Percentiles rank a stretch among this genome's conserved stretches.
Conservation (phyloP, 2,888 invertebrate species). For the Callimorpha dominula region DNA sequence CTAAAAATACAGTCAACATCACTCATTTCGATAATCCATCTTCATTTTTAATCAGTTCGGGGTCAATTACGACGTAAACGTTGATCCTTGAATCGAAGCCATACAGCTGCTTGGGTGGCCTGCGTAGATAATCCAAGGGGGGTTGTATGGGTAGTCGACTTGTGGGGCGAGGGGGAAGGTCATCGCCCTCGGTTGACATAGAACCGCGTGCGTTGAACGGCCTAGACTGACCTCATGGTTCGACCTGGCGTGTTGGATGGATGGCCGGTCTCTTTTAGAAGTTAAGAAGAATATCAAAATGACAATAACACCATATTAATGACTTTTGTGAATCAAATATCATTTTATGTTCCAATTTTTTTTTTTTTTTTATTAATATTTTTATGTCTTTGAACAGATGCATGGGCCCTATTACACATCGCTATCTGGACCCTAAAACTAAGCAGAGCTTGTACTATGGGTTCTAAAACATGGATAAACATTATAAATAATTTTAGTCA, state of each 20-base stretch:
- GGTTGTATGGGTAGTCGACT: conserved; percentile 30
- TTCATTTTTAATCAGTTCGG: background rate
- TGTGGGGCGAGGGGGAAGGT: conserved; percentile 50
- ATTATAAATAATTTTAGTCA: too few species aligned
- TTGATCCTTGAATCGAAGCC: conserved; percentile 50
- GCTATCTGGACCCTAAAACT: too few species aligned
- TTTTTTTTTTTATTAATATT: too few species aligned
- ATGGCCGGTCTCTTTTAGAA: conserved; percentile 2
- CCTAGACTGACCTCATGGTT: conserved; percentile 77
- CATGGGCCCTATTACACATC: too few species aligned
- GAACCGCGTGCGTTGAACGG: conserved; percentile 78
- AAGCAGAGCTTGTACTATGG: too few species aligned
- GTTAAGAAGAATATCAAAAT: background rate
- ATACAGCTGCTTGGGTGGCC: conserved; percentile 67
- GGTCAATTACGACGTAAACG: conserved; percentile 17
- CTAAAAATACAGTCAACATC: background rate
- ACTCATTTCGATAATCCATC: background rate
- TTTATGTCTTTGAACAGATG: too few species aligned
- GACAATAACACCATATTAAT: too few species aligned
- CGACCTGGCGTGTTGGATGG: conserved; percentile 58
- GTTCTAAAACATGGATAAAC: too few species aligned
- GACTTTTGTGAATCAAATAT: too few species aligned
- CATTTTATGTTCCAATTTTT: too few species aligned
- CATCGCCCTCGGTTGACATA: conserved; percentile 78
- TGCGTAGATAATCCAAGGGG: conserved; percentile 61